Conservation (phyloP, 2,113 vertebrate genomes). For the Silurus asotus region DNA sequence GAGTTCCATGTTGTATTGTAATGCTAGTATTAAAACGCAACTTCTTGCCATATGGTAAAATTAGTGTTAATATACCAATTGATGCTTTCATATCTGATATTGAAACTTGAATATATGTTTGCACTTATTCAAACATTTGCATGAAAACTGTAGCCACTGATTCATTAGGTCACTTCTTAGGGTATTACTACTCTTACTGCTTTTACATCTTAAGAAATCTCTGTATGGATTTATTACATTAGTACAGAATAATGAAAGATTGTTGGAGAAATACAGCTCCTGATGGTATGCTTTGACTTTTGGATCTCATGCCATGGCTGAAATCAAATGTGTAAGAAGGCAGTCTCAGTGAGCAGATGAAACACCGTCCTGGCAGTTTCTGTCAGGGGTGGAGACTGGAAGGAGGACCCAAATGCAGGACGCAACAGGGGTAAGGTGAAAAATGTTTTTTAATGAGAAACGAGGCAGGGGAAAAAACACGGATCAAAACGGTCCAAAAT, state of each 20-base stretch:
- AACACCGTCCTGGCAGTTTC: background rate
- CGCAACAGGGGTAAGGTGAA: too few species aligned
- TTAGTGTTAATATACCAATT: background rate
- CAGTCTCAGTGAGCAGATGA: background rate
- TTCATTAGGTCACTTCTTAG: background rate
- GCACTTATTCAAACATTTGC: background rate
- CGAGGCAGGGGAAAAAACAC: too few species aligned
- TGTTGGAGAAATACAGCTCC: background rate
- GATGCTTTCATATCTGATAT: background rate
- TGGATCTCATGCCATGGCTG: background rate
- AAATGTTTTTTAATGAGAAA: too few species aligned
- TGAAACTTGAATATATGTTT: background rate
- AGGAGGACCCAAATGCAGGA: too few species aligned
- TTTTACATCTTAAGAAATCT: background rate
- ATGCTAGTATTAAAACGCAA: background rate
- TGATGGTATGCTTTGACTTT: background rate
- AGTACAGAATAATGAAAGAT: background rate
- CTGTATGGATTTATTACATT: background rate
- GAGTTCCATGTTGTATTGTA: background rate
- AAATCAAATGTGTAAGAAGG: background rate
- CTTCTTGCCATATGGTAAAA: background rate
- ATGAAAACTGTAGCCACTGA: background rate
- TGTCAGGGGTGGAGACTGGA: background rate
- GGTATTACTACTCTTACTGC: background rate
- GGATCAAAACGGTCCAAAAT: too few species aligned